Evolutionary conservation across 2,113 vertebrate genomes (phyloP).

Genomic region (Peucedramus taeniatus): DNA sequence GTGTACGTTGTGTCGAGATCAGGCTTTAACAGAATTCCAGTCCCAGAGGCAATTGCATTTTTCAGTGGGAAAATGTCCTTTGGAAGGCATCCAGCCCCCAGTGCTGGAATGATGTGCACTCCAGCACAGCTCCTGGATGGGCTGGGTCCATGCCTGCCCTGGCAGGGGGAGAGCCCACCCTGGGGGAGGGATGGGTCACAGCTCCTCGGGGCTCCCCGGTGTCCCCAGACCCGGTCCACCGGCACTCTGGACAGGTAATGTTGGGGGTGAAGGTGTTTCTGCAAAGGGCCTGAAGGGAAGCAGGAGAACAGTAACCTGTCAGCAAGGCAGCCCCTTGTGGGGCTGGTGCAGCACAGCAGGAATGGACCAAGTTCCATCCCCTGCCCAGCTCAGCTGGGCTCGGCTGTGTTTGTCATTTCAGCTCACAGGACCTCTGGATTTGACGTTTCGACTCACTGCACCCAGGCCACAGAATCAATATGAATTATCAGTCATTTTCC

Average conservation of each 20-base stretch:
- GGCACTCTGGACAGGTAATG: rapidly evolving
- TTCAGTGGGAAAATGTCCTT: not conserved
- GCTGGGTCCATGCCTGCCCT: not conserved
- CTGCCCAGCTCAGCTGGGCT: not conserved
- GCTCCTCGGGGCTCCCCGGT: not conserved
- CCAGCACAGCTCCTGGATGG: not conserved
- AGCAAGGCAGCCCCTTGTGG: not conserved
- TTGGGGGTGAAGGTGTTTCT: not conserved
- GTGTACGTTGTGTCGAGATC: not conserved
- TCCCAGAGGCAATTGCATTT: rapidly evolving
- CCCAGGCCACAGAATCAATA: slow-evolving; percentile 6
- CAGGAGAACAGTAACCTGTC: not conserved
- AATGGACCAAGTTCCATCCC: not conserved
- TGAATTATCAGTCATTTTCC: slow-evolving; percentile 44
- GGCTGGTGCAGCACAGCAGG: not conserved
- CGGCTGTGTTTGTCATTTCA: not conserved
- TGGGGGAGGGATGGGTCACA: rapidly evolving
- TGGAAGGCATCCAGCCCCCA: not conserved
- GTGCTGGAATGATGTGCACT: rapidly evolving
- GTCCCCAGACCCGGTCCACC: too few relatives aligned
- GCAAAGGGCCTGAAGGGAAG: not conserved
- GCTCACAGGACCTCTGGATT: not conserved
- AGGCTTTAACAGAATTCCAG: not conserved
- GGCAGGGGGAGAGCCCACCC: not conserved
- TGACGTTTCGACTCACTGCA: not conserved